Evolutionary conservation across 1,140 invertebrate genomes (phyloP), one percentile per base, ranked within the genome.

Genomic region (Caenorhabditis inopinata): DNA sequence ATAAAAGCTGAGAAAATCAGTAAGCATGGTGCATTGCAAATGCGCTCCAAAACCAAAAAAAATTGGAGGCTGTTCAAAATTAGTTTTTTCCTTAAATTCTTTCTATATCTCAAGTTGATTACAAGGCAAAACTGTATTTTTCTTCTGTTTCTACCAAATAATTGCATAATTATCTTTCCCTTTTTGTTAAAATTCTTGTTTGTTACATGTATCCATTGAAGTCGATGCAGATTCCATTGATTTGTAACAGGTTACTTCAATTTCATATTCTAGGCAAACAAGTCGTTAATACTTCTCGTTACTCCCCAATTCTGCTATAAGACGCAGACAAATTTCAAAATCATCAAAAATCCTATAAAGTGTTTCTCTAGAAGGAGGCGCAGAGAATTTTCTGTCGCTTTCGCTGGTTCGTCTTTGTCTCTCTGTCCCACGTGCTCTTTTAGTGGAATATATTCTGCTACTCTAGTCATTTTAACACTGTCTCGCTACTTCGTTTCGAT

Each of bases 311-410:
- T 38, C 12, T 51, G 27, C 74, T 23, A 18, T 3, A n/a, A 49
- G 45, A 51, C 74, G 74, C 45, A 75, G 48, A 51, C 42, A 49
- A 75, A 47, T 51, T 75, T 75, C 46, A 48, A 75, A 48, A 51
- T 75, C 48, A 75, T 49, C 74, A 51, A 75, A 75, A 48, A 45
- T 75, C 74, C 45, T 47, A 75, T 27, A n/a, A n/a, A 32, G 45
- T 47, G 38, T 14, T 42, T 42, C 38, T 14, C 14, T 42, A 14
- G 6, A 5, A 5, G 38, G 38, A 42, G 38, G 14, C 38, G 38
- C 38, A 42, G 38, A 42, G 38, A 42, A 38, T 29, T 49, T 46
- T 75, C 42, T 23, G 23, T 11, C 58, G 0, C 58, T 68, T 42
- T 42, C 32, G 32, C 32, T 42, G n/a, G 29, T 68, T 68, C 27